These are phyloP conservation scores for Triops longicaudatus DNA, from an alignment of 1,140 invertebrate species.

Conservation along the genomic window DNA sequence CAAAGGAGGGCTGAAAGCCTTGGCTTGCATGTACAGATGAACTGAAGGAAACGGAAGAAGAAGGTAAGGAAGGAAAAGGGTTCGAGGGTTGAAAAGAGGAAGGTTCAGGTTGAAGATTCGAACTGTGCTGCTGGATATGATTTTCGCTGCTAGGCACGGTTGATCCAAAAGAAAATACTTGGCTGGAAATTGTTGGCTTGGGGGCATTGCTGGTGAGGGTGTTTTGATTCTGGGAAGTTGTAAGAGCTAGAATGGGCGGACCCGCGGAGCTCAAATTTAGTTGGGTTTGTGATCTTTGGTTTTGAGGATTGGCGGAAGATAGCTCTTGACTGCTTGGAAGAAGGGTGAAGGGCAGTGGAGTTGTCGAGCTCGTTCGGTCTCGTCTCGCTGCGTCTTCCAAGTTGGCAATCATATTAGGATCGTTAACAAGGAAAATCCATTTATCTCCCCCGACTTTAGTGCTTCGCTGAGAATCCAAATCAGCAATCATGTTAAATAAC, in stretches of 20 bases:
- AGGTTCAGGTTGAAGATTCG: not conserved
- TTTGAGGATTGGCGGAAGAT: not conserved
- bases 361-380: not conserved
- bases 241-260: not conserved
- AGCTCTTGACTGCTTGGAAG: not conserved
- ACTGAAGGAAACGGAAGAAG: too few relatives aligned
- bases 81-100: too few relatives aligned
- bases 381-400: not conserved
- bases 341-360: not conserved
- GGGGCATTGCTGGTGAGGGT: not conserved
- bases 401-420: conserved; percentile 25
- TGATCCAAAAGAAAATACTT: not conserved
- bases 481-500: not conserved
- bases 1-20: not conserved
- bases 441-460: not conserved
- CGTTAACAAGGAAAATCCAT: conserved; percentile 21
- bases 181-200: not conserved
- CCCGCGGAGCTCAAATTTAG: not conserved
- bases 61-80: too few relatives aligned
- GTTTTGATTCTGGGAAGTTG: not conserved
- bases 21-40: not conserved
- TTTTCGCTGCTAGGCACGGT: not conserved
- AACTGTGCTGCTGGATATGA: not conserved
- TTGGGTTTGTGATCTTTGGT: not conserved
- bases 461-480: not conserved